Evolutionary conservation across 2,797 vertebrate genomes (phyloP), one percentile per base, ranked within the genome.

Genomic region (Cyclopterus lumpus): DNA sequence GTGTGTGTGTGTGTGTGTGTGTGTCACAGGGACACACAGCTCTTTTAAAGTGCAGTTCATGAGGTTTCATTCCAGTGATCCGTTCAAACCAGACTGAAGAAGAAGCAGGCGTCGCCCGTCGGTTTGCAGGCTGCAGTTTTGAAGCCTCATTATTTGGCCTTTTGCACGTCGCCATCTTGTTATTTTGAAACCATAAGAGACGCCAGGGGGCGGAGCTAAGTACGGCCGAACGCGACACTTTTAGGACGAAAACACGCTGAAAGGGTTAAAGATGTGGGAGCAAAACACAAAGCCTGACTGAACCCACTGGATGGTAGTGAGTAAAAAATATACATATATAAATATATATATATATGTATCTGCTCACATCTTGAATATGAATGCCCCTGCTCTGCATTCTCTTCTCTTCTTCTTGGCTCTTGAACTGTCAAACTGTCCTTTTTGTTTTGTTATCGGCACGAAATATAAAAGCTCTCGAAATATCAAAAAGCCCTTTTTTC

Each of bases 311-410:
- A 36, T 36, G 1, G 34, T 9, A 34, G 8, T 36, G 34, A 36
- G 34, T 36, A 36, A 36, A n/a, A n/a, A n/a, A n/a, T n/a, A n/a
- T n/a, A n/a, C n/a, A n/a, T n/a, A n/a, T n/a, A n/a, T n/a, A n/a
- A n/a, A n/a, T n/a, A n/a, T n/a, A n/a, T n/a, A n/a, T n/a, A n/a
- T n/a, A n/a, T n/a, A n/a, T n/a, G n/a, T n/a, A n/a, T n/a, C n/a
- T n/a, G n/a, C n/a, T n/a, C n/a, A n/a, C n/a, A 44, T 81, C 77
- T 84, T 88, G 85, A 91, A 89, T 91, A 89, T 89, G 89, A 84
- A 84, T n/a, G 75, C 20, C 0, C 18, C 80, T 49, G 84, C 73
- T 89, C 79, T 55, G 76, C 75, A 82, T 80, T 88, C 87, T 87
- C 76, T 58, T 80, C 77, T 83, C 60, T 85, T 11, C 53, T 68